phyloP scores from a whole-genome alignment of 2,888 invertebrate species.

The Caenorhabditis afra region DNA sequence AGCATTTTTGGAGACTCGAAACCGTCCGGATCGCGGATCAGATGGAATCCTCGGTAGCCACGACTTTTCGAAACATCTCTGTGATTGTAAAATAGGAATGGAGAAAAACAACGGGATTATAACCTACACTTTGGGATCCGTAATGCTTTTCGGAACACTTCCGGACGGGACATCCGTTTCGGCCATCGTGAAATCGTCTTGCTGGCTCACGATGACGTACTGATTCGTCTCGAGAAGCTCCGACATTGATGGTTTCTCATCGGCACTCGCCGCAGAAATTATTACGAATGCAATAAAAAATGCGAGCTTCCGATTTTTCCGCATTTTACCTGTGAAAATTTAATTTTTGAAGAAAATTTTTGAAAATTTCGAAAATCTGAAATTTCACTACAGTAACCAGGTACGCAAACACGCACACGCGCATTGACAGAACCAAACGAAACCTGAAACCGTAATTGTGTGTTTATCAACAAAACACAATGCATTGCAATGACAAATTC shows the following conservation, averaged over 20 bases:
- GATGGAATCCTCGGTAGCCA: conserved; percentile 5
- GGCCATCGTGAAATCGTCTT: not conserved
- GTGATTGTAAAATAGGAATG: no score
- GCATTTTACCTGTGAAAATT: conserved; percentile 6
- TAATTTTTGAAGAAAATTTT: not conserved
- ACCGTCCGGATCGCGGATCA: conserved; percentile 27
- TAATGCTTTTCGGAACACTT: conserved; percentile 5
- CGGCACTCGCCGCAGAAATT: not conserved
- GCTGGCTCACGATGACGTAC: conserved; percentile 9
- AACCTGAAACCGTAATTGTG: no score
- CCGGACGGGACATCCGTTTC: not conserved
- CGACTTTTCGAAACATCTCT: not conserved
- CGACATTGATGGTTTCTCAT: not conserved
- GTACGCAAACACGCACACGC: no score
- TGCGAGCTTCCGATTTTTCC: not conserved
- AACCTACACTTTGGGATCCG: not conserved
- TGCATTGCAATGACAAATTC: no score
- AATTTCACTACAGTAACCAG: not conserved
- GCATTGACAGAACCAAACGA: no score
- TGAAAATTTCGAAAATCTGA: no score
- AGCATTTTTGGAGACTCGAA: not conserved
- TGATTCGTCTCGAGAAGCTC: conserved; percentile 23
- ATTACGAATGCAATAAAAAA: not conserved
- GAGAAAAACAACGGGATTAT: not conserved
- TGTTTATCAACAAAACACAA: no score